These are phyloP conservation scores for Drosophila parthenogenetica DNA, from an alignment of 2,888 invertebrate species.

Conservation along the genomic window DNA sequence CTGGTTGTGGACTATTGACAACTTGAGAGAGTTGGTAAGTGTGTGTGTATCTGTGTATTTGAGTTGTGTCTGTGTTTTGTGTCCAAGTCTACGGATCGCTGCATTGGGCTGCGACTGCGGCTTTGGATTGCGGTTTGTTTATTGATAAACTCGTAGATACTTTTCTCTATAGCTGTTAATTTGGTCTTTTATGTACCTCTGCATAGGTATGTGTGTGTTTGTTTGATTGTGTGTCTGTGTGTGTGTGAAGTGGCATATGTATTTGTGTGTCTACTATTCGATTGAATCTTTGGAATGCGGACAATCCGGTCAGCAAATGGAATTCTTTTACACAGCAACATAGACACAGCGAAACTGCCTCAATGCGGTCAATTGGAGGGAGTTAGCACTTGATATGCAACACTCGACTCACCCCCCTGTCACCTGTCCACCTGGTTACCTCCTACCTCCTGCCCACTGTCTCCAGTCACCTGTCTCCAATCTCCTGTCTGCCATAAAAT, in stretches of 20 bases:
- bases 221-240: constrained; percentile 3
- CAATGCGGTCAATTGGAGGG: constrained; percentile 67
- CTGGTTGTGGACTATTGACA: constrained; percentile 62
- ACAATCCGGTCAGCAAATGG: constrained; percentile 82
- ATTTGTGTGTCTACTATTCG: constrained; percentile 64
- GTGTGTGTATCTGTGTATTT: constrained; percentile 3
- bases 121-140: constrained; percentile 72
- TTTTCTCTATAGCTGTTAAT: constrained; percentile 78
- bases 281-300: constrained; percentile 82
- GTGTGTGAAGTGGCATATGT: constrained; percentile 27
- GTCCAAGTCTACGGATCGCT: constrained; percentile 46
- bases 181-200: constrained; percentile 72
- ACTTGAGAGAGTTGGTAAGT: constrained; percentile 25
- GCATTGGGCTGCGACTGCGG: constrained; percentile 57
- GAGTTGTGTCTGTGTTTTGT: constrained; percentile 20
- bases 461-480: not conserved
- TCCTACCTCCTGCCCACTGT: not conserved
- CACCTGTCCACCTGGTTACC: no score
- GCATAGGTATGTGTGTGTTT: constrained; percentile 16
- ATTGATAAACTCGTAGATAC: constrained; percentile 75
- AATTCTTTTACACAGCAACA: constrained; percentile 75
- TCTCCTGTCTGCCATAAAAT: constrained; percentile 1
- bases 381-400: constrained; percentile 65
- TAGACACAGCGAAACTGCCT: constrained; percentile 59
- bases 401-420: constrained; percentile 9